Base-by-base conservation (phyloP, 1,140 invertebrate species). In the Magallana angulata region DNA sequence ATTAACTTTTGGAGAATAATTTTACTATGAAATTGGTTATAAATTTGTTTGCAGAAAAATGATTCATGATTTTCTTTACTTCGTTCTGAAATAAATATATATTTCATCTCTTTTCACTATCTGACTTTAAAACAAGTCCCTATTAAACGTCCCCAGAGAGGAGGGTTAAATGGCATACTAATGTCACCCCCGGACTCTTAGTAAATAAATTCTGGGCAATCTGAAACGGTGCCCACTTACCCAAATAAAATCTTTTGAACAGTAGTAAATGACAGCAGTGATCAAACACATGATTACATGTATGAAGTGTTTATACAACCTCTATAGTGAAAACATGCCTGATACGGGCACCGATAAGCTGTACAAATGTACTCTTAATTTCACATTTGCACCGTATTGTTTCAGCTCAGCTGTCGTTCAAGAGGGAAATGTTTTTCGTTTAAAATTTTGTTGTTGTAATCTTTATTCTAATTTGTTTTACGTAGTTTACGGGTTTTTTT, bases 351-450 rank as follows among this genome's bases (percentile, higher is more conserved):
- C 24, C 3, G 68, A 76, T 76, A 76, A 76, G 24, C 68, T 30
- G 24, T 24, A 76, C 36, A 76, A 76, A 76, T 76, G 68, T 76
- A 76, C 68, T 24, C 68, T 76, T 76, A 76, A 30, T 76, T 76
- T 76, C 68, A 76, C 11, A 76, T 76, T 76, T 76, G 24, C 68
- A 76, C 68, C 18, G 9, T 30, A 76, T 30, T 76, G 68, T 76
- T 36, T 76, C 36, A 36, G 68, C 11, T 9, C 24, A 11, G 36
- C 36, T 48, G 36, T 48, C 36, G 36, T 48, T 4, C 0, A 0
- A 48, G 36, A 48, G 36, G 36, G 36, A 48, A 48, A 48, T 48
- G 2, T 48, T 48, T 48, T 48, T 48, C 36, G 36, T 48, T 48
- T 48, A 48, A 5, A 48, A 48, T 48, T 48, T 48, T 48, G 5